phyloP scores from a whole-genome alignment of 1,140 invertebrate genomes.

The Brachionus koreanus region DNA sequence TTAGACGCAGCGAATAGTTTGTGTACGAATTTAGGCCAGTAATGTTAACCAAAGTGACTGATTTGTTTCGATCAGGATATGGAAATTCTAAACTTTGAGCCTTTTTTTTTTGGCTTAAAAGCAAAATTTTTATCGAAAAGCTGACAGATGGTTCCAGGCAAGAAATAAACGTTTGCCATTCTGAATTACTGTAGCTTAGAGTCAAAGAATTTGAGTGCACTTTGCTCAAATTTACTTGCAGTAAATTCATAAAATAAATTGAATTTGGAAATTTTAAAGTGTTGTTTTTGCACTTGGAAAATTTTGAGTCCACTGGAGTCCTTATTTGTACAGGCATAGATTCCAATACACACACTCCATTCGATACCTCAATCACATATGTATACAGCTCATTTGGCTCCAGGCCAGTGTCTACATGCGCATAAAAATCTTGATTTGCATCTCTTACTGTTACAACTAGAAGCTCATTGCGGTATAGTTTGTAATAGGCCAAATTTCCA shows the following conservation, averaged over 20 bases:
- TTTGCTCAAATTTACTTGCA: background rate
- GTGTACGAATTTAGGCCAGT: background rate
- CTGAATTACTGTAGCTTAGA: background rate
- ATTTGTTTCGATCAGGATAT: background rate
- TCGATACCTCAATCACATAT: background rate
- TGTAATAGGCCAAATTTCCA: background rate
- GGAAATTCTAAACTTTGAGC: background rate
- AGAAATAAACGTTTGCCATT: background rate
- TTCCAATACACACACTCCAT: background rate
- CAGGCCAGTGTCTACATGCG: background rate
- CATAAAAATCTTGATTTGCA: background rate
- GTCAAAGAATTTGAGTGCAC: background rate
- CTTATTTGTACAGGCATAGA: background rate
- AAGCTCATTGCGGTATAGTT: background rate
- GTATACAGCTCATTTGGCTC: background rate
- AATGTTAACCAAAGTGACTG: background rate
- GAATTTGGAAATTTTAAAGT: background rate
- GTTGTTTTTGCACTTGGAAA: background rate
- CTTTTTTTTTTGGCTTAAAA: background rate
- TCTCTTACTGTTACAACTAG: background rate
- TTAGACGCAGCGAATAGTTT: background rate
- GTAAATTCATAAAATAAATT: background rate
- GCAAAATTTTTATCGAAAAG: constrained; percentile 23
- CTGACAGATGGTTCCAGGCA: background rate
- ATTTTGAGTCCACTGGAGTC: background rate